phyloP scores from a whole-genome alignment of 1,140 invertebrate species.

The Micrasema minimum region DNA sequence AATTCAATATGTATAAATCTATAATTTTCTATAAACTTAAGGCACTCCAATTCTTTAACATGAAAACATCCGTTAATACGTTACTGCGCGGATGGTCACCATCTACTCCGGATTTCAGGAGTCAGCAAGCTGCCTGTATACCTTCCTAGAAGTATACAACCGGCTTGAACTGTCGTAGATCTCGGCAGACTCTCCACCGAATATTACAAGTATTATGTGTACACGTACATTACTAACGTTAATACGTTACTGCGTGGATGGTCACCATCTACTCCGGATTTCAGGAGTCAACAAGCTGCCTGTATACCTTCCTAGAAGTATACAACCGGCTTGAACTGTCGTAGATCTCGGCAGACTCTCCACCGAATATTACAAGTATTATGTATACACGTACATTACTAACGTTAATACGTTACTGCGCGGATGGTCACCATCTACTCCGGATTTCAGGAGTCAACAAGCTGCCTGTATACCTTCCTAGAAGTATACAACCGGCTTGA shows the following conservation, averaged over 20 bases:
- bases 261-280: too few relatives aligned
- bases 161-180: neutral
- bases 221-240: too few relatives aligned
- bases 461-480: neutral
- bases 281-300: neutral
- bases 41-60: constrained; percentile 50
- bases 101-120: too few relatives aligned
- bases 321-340: too few relatives aligned
- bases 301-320: constrained; percentile 1
- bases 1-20: constrained; percentile 50
- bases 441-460: neutral
- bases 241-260: constrained; percentile 16
- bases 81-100: constrained; percentile 21
- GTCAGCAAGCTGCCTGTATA: neutral
- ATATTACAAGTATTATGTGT: neutral
- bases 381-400: too few relatives aligned
- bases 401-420: constrained; percentile 20
- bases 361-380: neutral
- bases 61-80: constrained; percentile 35
- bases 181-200: neutral
- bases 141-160: constrained; percentile 3
- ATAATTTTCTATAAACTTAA: constrained; percentile 54
- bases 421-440: constrained; percentile 28
- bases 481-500: too few relatives aligned
- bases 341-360: neutral